A percentile compares a stretch with the other conserved stretches of the same genome.
Conservation (phyloP, 2,797 vertebrate genomes). For the Salmo trutta region DNA sequence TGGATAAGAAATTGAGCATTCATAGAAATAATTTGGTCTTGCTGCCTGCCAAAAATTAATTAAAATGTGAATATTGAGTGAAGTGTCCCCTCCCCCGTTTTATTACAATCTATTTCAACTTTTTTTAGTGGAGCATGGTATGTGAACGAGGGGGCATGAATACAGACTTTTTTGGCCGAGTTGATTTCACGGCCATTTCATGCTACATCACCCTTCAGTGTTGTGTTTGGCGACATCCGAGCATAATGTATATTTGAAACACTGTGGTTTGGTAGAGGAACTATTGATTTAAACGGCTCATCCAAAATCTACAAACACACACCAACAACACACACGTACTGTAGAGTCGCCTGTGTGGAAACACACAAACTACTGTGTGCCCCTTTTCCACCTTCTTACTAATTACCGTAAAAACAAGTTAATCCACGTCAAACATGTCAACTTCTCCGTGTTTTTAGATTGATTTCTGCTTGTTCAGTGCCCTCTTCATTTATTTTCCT, state of each 20-base stretch:
- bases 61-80: slow-evolving; percentile 23
- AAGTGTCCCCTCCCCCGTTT: slow-evolving; percentile 24
- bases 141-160: slow-evolving; percentile 42
- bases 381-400: slow-evolving; percentile 58
- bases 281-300: slow-evolving; percentile 70
- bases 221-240: slow-evolving; percentile 70
- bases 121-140: slow-evolving; percentile 53
- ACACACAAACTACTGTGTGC: background rate
- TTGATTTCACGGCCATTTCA: slow-evolving; percentile 77
- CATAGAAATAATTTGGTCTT: slow-evolving; percentile 18
- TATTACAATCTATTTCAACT: slow-evolving; percentile 32
- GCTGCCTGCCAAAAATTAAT: slow-evolving; percentile 39
- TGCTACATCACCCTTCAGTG: slow-evolving; percentile 75
- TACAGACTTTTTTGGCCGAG: slow-evolving; percentile 51
- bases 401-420: slow-evolving; percentile 69
- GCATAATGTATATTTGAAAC: slow-evolving; percentile 74
- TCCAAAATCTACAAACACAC: slow-evolving; percentile 62
- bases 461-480: slow-evolving; percentile 69
- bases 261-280: slow-evolving; percentile 61
- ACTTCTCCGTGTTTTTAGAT: slow-evolving; percentile 51
- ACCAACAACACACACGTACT: slow-evolving; percentile 10
- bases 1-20: slow-evolving; percentile 36
- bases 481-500: slow-evolving; percentile 62
- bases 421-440: slow-evolving; percentile 67
- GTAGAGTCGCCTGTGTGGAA: background rate